A percentile compares a stretch with the other conserved stretches of the same genome.
Conservation (phyloP, 2,113 vertebrate species). For the Nasalis larvatus region DNA sequence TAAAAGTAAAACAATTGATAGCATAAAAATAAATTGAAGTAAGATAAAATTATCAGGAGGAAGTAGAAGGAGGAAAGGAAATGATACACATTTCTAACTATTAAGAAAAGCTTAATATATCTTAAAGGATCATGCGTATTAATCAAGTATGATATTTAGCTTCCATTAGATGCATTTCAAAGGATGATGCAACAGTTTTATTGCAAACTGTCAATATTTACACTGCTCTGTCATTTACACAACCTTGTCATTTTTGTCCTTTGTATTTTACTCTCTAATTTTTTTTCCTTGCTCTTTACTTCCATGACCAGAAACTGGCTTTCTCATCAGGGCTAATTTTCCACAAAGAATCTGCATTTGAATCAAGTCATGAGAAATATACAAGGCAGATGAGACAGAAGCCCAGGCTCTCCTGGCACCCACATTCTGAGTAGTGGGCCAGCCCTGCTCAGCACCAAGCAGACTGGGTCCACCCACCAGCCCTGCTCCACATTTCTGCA, state of each 20-base stretch:
- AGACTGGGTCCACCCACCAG: not conserved
- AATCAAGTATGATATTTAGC: not conserved
- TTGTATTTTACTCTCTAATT: not conserved
- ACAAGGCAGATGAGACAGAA: not conserved
- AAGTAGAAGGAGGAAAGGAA: not conserved
- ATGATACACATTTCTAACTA: not conserved
- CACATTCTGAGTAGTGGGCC: accelerated
- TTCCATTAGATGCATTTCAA: not conserved
- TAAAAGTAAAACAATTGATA: not conserved
- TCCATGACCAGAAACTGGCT: not conserved
- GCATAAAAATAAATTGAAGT: not conserved
- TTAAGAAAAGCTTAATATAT: not conserved
- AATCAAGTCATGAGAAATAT: not conserved
- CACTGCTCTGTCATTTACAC: not conserved
- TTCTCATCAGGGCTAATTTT: not conserved
- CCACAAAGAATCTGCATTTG: not conserved
- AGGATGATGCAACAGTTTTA: not conserved
- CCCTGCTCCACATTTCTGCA: not conserved
- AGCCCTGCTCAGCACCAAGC: accelerated
- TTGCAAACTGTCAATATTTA: not conserved
- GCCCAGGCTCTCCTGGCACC: not conserved
- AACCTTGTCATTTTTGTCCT: not conserved
- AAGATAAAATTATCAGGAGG: not conserved
- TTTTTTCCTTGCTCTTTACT: not conserved
- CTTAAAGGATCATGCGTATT: not conserved